Evolutionary conservation across 2,888 invertebrate genomes (phyloP), one percentile per base, ranked within the genome.

Genomic region (Hydriomena furcata): DNA sequence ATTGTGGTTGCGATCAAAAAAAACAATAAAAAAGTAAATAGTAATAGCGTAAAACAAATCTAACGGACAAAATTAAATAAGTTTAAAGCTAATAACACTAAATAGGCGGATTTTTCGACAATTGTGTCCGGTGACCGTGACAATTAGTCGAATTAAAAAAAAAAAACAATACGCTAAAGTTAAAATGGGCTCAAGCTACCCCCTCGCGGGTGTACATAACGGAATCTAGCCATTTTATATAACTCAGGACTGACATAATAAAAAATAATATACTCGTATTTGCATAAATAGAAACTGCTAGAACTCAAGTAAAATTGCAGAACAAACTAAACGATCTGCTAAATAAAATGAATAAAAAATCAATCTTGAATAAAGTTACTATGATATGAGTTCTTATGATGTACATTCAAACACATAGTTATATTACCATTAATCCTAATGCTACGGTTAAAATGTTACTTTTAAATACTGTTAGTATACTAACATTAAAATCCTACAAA

Each of bases 51-150:
- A 11, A 49, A 35, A 40, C 42, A 51, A 32, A 41, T 49, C 55
- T 56, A 65, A 58, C 61, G 58, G 48, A 53, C 53, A 54, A 63
- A 62, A 63, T 30, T 65, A 70, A 66, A 62, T 60, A 65, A 48
- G 32, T 36, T 65, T 65, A 55, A 52, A 53, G 76, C 82, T 82
- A 83, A 13, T 41, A 41, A 64, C 51, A 66, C 73, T 84, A 83
- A 70, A 55, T 84, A 87, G 87, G 87, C 87, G 87, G 86, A 85
- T 66, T 73, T 73, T 65, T 79, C 84, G 87, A 87, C 85, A 80
- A 79, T 60, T 76, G 82, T 83, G 84, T 81, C 68, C 64, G 66
- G 69, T 71, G 66, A 62, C 63, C 60, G 60, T 46, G 41, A 58
- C 51, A 63, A 56, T 61, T 60, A 57, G 54, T 52, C 54, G 48